Evolutionary conservation across 2,113 vertebrate species (phyloP).

Genomic region (Urocitellus parryii): DNA sequence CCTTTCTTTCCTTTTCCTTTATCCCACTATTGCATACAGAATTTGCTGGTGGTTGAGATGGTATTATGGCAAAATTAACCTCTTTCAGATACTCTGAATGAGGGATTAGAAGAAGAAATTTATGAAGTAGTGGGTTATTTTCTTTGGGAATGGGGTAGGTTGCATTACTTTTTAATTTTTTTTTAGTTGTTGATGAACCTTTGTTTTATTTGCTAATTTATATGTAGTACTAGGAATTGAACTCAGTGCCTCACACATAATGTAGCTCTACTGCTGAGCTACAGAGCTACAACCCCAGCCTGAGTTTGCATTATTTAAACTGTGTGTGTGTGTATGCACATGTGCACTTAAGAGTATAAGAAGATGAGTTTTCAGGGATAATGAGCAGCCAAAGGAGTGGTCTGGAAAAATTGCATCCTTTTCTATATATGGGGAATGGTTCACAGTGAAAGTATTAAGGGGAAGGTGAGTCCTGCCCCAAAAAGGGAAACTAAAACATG

Average conservation of each 20-base stretch:
- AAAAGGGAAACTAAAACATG: conserved; percentile 34
- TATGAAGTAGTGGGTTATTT: background rate
- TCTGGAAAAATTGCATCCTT: background rate
- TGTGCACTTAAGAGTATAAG: background rate
- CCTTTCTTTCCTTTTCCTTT: conserved; percentile 41
- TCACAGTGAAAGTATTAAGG: background rate
- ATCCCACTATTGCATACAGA: background rate
- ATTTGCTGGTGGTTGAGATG: background rate
- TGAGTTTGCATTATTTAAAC: conserved; percentile 19
- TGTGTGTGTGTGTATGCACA: background rate
- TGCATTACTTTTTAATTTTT: background rate
- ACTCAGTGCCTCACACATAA: too few species aligned
- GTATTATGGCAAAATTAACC: background rate
- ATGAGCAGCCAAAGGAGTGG: background rate
- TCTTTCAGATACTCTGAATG: background rate
- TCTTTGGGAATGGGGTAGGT: background rate
- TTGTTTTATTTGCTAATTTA: too few species aligned
- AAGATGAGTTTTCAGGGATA: background rate
- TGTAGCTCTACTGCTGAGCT: too few species aligned
- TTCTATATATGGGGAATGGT: background rate
- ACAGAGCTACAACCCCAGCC: too few species aligned
- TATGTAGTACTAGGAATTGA: too few species aligned
- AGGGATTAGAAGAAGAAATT: conserved; percentile 2
- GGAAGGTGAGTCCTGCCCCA: background rate
- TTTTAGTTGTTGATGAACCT: too few species aligned